phyloP scores from a whole-genome alignment of 1,140 invertebrate genomes.

The Pygmarrhopalites habei region DNA sequence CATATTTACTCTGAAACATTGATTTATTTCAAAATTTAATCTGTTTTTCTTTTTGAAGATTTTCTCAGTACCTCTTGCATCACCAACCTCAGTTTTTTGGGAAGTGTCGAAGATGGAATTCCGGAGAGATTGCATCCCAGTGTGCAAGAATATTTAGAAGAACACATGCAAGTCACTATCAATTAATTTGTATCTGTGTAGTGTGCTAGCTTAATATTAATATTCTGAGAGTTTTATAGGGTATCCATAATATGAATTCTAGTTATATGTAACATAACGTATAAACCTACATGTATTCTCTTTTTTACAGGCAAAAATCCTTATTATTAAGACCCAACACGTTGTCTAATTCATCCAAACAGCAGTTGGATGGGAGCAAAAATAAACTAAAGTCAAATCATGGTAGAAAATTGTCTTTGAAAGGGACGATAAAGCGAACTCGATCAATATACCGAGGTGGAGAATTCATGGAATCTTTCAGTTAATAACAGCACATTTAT shows the following conservation, averaged over 20 bases:
- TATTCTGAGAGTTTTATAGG: no score
- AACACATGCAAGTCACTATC: no score
- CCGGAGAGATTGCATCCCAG: conserved; percentile 74
- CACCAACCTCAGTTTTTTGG: conserved; percentile 88
- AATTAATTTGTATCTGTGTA: no score
- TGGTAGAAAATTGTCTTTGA: conserved; percentile 64
- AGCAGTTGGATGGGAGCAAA: conserved; percentile 7
- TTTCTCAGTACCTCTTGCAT: conserved; percentile 94
- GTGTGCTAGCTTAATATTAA: no score
- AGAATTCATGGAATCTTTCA: conserved; percentile 47
- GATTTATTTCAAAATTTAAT: no score
- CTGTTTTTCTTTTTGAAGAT: no score
- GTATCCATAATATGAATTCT: no score
- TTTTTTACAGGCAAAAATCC: no score
- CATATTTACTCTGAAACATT: no score
- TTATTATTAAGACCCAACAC: conserved; percentile 60
- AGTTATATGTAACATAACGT: no score
- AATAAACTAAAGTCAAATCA: conserved; percentile 6
- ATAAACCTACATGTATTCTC: no score
- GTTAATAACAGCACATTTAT: conserved; percentile 51
- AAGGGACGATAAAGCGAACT: conserved; percentile 78
- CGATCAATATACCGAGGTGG: conserved; percentile 56
- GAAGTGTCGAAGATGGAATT: conserved; percentile 80
- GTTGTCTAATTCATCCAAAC: conserved; percentile 46
- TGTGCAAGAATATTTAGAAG: conserved; percentile 79